phyloP scores from a whole-genome alignment of 2,797 vertebrate species.

The Ara ararauna region DNA sequence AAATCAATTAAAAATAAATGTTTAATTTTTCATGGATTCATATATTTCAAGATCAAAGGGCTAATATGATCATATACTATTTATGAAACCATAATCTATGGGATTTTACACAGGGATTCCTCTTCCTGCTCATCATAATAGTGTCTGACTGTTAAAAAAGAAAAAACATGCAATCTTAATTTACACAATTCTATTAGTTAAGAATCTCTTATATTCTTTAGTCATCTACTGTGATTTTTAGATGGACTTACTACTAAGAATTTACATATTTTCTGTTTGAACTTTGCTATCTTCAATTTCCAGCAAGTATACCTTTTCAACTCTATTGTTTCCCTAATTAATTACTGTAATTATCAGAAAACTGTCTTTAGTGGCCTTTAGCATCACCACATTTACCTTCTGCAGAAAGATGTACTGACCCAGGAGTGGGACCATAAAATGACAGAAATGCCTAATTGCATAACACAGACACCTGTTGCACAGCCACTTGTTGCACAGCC shows the following conservation, averaged over 20 bases:
- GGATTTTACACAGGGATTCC: background rate
- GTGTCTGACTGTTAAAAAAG: background rate
- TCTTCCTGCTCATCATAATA: background rate
- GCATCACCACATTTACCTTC: background rate
- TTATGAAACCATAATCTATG: background rate
- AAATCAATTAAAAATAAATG: background rate
- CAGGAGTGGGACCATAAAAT: background rate
- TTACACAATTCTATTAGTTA: background rate
- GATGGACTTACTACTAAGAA: background rate
- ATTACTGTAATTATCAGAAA: background rate
- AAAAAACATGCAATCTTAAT: background rate
- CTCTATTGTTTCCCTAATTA: background rate
- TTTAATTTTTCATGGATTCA: background rate
- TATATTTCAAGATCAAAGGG: background rate
- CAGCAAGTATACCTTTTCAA: background rate
- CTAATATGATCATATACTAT: background rate
- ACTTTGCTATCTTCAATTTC: background rate
- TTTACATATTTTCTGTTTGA: background rate
- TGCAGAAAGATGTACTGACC: background rate
- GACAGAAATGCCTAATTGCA: background rate
- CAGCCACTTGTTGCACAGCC: background rate
- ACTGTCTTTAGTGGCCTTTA: background rate
- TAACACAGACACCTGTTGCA: accelerated
- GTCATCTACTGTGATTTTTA: background rate
- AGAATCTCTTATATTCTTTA: background rate